Evolutionary conservation across 2,113 vertebrate genomes (phyloP).

Genomic region (Catharus fuscescens): DNA sequence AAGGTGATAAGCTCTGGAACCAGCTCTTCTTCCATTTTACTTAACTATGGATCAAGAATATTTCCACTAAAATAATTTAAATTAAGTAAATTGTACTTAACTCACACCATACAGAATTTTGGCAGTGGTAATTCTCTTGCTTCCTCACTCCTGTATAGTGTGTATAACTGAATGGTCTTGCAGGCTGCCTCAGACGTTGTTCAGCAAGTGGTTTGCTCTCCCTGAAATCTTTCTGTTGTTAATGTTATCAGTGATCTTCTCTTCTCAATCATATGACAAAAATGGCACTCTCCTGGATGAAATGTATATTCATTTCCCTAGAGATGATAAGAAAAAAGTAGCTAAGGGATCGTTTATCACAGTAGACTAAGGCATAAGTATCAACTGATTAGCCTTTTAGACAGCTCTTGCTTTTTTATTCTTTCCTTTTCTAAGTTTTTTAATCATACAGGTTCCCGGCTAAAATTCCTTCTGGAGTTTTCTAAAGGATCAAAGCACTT

Average conservation of each 20-base stretch:
- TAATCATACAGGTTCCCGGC: not conserved
- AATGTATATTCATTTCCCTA: not conserved
- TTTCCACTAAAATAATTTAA: not conserved
- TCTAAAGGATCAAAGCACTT: not conserved
- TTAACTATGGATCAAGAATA: not conserved
- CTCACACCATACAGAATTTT: not conserved
- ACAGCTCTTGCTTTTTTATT: not conserved
- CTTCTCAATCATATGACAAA: not conserved
- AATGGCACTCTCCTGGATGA: not conserved
- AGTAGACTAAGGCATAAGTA: not conserved
- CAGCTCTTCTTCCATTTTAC: not conserved
- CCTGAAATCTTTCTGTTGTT: not conserved
- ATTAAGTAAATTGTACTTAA: not conserved
- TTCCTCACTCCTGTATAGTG: not conserved
- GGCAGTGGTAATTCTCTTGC: not conserved
- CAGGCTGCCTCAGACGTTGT: accelerated
- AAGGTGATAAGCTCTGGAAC: accelerated
- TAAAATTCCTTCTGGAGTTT: not conserved
- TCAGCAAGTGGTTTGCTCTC: not conserved
- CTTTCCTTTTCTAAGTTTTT: not conserved
- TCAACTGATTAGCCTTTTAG: not conserved
- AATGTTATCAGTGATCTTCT: not conserved
- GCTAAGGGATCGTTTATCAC: not conserved
- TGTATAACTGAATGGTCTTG: not conserved
- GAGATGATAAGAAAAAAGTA: not conserved